Evolutionary conservation across 2,888 invertebrate genomes (phyloP).

Genomic region (Hemicrepidius hirtus): DNA sequence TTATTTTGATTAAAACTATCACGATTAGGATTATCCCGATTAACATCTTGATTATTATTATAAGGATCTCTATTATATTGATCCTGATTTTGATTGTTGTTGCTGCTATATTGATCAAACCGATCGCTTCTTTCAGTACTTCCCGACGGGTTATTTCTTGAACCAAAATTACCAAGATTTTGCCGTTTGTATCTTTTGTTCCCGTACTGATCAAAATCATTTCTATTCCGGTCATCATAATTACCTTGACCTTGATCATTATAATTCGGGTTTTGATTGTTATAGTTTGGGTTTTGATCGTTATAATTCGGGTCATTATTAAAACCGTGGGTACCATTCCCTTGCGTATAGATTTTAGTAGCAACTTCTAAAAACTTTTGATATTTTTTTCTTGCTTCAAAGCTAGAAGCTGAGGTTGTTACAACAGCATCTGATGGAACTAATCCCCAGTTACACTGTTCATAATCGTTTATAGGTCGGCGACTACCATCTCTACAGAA

Average conservation of each 20-base stretch:
- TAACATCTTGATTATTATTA: conserved; percentile 21
- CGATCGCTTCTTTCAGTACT: conserved; percentile 56
- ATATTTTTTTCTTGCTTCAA: conserved; percentile 75
- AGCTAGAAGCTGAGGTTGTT: conserved; percentile 85
- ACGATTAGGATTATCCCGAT: conserved; percentile 34
- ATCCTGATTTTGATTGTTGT: conserved; percentile 27
- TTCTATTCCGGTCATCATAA: conserved; percentile 60
- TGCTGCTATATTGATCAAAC: conserved; percentile 50
- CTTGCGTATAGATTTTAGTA: conserved; percentile 74
- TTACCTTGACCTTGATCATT: conserved; percentile 52
- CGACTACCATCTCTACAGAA: conserved; percentile 88
- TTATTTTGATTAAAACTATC: conserved; percentile 24
- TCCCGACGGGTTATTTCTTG: conserved; percentile 60
- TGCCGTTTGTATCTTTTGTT: conserved; percentile 59
- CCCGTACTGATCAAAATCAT: conserved; percentile 61
- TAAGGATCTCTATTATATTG: conserved; percentile 34
- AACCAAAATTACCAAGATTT: conserved; percentile 32
- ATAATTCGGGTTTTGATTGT: conserved; percentile 40
- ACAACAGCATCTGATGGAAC: conserved; percentile 90
- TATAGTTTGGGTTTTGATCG: conserved; percentile 48
- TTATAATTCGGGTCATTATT: conserved; percentile 48
- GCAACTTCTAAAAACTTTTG: conserved; percentile 80
- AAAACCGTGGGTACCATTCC: conserved; percentile 14
- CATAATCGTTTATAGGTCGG: conserved; percentile 80
- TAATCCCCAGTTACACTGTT: conserved; percentile 88